These are phyloP conservation scores for Amphiprion percula DNA, from an alignment of 2,113 vertebrate genomes.

Conservation along the genomic window DNA sequence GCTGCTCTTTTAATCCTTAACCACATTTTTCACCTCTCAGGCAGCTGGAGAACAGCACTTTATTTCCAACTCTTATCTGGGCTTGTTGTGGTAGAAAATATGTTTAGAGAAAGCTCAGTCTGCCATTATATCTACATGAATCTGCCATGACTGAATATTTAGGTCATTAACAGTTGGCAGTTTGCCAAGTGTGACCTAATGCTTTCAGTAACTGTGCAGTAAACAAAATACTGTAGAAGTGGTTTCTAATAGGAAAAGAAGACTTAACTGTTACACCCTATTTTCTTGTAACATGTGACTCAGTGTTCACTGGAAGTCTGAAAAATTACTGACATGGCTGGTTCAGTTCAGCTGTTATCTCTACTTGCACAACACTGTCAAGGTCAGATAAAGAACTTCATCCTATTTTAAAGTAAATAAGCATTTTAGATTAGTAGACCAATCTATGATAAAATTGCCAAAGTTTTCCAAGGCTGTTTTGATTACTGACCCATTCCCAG, in stretches of 20 bases:
- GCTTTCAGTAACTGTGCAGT: background rate
- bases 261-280: slow-evolving; percentile 1
- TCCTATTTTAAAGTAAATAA: too few relatives aligned
- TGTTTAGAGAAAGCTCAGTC: too few relatives aligned
- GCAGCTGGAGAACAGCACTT: too few relatives aligned
- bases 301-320: slow-evolving; percentile 46
- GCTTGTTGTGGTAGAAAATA: too few relatives aligned
- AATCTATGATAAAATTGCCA: background rate
- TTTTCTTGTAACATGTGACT: slow-evolving; percentile 53
- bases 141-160: background rate
- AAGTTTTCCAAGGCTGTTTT: background rate
- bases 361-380: background rate
- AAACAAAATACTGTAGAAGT: slow-evolving; percentile 4
- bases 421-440: background rate
- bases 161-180: background rate
- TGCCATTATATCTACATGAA: background rate
- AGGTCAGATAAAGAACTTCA: background rate
- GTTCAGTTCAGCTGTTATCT: background rate
- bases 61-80: too few relatives aligned
- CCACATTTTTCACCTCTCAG: too few relatives aligned
- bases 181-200: background rate
- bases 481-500: background rate
- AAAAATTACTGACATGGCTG: background rate
- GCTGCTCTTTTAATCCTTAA: too few relatives aligned
- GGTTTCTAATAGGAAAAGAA: background rate